A percentile compares a stretch with the other conserved stretches of the same genome.
Evolutionary conservation across 2,888 invertebrate species (phyloP).

Genomic region (Eupithecia exiguata): DNA sequence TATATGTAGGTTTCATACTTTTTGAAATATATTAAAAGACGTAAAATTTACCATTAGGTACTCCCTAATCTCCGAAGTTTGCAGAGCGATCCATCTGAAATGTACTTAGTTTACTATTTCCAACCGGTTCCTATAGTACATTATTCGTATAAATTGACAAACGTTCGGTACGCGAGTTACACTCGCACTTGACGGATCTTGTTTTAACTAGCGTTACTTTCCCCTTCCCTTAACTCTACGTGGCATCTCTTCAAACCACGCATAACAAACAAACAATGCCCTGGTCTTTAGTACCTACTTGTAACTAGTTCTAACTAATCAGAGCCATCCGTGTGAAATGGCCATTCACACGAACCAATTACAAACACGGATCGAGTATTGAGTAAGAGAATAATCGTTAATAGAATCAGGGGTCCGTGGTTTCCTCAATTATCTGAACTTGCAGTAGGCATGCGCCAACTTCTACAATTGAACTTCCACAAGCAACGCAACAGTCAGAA

Average conservation of each 20-base stretch:
- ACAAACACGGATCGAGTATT: constrained; percentile 29
- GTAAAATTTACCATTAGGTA: too few relatives aligned
- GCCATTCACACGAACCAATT: constrained; percentile 26
- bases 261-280: background rate
- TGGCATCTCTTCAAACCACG: background rate
- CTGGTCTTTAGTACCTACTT: constrained; percentile 6
- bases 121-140: too few relatives aligned
- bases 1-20: too few relatives aligned
- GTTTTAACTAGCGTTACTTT: too few relatives aligned
- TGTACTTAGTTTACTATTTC: too few relatives aligned
- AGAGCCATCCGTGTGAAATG: constrained; percentile 19
- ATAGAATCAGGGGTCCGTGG: constrained; percentile 51
- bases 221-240: background rate
- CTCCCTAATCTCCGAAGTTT: too few relatives aligned
- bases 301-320: constrained; percentile 9
- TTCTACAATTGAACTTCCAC: constrained; percentile 36
- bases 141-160: too few relatives aligned
- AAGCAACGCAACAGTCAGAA: constrained; percentile 31
- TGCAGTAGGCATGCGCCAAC: constrained; percentile 48
- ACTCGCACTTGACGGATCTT: too few relatives aligned
- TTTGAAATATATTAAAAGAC: too few relatives aligned
- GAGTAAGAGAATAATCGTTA: constrained; percentile 46
- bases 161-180: too few relatives aligned
- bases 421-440: constrained; percentile 49
- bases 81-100: too few relatives aligned